Evolutionary conservation across 2,113 vertebrate species (phyloP).

Genomic region (Dendrocopos noguchii): DNA sequence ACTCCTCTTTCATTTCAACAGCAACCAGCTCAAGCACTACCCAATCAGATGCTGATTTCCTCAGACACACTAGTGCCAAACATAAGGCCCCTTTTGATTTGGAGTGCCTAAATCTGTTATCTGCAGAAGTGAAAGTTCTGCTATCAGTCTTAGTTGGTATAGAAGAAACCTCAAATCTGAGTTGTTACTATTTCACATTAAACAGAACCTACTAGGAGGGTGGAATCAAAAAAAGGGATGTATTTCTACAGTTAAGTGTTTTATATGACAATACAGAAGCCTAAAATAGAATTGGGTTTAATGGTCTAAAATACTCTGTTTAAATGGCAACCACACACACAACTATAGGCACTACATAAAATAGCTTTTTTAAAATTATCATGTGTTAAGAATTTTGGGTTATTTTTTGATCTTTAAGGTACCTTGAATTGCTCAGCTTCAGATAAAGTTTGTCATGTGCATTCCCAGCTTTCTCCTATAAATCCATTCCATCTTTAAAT

Average conservation of each 20-base stretch:
- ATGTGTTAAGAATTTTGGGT: not conserved
- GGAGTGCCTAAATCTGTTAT: not conserved
- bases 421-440: conserved; percentile 42
- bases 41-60: accelerated
- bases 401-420: conserved; percentile 37
- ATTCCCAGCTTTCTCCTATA: not conserved
- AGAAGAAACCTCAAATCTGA: not conserved
- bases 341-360: not conserved
- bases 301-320: not conserved
- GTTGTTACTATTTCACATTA: not conserved
- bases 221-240: not conserved
- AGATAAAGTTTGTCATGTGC: not conserved
- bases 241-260: not conserved
- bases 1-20: not conserved
- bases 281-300: conserved; percentile 5
- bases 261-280: not conserved
- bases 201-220: not conserved
- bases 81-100: accelerated
- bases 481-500: conserved; percentile 21
- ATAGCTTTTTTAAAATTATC: conserved; percentile 4
- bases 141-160: not conserved
- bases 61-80: not conserved
- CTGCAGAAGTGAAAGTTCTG: not conserved
- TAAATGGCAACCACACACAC: not conserved
- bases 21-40: not conserved